Percentiles rank a stretch among this genome's conserved stretches.
These are phyloP conservation scores for Muntiacus muntjak DNA, from an alignment of 2,113 vertebrate genomes.

Conservation along the genomic window DNA sequence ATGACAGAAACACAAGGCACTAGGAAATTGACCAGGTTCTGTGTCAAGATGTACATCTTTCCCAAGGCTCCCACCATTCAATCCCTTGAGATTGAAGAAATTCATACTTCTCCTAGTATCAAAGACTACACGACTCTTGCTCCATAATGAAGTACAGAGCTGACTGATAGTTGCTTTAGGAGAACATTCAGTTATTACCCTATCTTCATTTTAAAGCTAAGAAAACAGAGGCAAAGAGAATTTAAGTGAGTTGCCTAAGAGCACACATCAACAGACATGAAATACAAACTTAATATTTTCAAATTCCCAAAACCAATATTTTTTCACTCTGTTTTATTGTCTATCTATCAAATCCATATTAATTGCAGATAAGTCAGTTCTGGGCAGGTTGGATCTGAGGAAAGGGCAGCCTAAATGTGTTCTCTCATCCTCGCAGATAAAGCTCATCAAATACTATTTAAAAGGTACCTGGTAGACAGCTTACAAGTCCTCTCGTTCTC, in stretches of 20 bases:
- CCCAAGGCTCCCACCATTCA: neutral
- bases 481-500: neutral
- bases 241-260: neutral
- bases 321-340: neutral
- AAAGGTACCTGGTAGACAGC: neutral
- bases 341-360: neutral
- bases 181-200: neutral
- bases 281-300: neutral
- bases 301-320: neutral
- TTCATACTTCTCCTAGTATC: neutral
- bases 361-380: neutral
- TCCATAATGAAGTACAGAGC: neutral
- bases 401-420: neutral
- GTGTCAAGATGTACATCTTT: neutral
- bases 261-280: neutral
- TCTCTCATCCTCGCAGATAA: neutral
- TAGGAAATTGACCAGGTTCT: neutral
- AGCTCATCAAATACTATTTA: neutral
- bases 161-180: neutral
- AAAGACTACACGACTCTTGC: neutral
- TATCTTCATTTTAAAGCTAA: neutral
- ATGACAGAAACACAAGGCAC: neutral
- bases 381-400: neutral
- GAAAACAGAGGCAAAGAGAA: neutral
- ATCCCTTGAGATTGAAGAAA: neutral